Evolutionary conservation across 2,797 vertebrate species (phyloP), one percentile per base, ranked within the genome.

Genomic region (Sebastes hopkinsi): DNA sequence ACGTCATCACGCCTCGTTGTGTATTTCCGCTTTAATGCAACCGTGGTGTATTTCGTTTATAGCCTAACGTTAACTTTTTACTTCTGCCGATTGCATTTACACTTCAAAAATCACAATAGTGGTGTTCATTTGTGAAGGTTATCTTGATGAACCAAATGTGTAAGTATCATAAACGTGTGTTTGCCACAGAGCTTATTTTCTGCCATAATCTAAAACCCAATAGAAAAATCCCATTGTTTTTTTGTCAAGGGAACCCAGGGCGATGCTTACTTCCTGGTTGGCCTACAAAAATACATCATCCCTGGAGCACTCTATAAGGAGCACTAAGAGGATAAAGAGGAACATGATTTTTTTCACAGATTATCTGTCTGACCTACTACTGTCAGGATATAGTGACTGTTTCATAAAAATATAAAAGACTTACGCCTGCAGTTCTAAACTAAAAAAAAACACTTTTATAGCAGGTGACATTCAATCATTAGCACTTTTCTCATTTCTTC

Each of bases 391-490:
- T 50, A n/a, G 7, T 52, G 46, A 20, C 46, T 1, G 46, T 52
- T 52, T 20, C 18, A 52, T 50, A 50, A 50, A 50, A 50, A 50
- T 50, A 50, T 20, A 20, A 50, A 82, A 38, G 30, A 70, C 71
- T 67, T 65, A 91, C 42, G 55, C 70, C 62, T 80, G 54, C 13
- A 68, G 30, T 77, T 83, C 62, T 67, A 4, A 69, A 66, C 55
- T 69, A 18, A 25, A 46, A 22, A 75, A 34, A 46, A 46, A 8
- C 12, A 38, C 67, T 77, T 85, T 87, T 67, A 82, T 67, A 67
- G 54, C 13, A 61, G 18, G 55, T 75, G 62, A 86, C 59, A 83
- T 80, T 82, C 66, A 77, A 78, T 84, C 65, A 84, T 80, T 82
- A 73, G 42, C 61, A 30, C 67, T 71, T 67, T 72, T 72, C 72